Evolutionary conservation across 2,888 invertebrate species (phyloP).

Genomic region (Archips xylosteana): DNA sequence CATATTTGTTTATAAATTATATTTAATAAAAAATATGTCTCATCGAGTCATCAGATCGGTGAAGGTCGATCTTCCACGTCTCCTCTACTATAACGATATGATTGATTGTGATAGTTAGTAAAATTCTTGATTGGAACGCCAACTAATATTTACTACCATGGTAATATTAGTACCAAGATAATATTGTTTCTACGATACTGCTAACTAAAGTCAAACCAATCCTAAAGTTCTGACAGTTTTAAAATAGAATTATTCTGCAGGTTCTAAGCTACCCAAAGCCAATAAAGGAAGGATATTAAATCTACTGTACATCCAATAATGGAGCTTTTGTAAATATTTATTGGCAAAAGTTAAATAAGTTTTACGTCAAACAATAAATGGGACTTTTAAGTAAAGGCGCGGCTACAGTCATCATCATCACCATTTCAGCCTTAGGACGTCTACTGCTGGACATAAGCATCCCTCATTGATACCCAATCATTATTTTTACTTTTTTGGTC

Average conservation of each 20-base stretch:
- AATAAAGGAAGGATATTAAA: conserved; percentile 4
- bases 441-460: too few relatives aligned
- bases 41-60: too few relatives aligned
- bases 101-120: too few relatives aligned
- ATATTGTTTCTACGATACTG: neutral
- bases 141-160: neutral
- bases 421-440: too few relatives aligned
- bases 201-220: conserved; percentile 1
- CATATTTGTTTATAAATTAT: too few relatives aligned
- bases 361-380: neutral
- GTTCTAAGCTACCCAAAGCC: neutral
- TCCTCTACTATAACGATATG: too few relatives aligned
- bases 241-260: neutral
- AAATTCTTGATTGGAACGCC: neutral
- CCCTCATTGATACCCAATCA: too few relatives aligned
- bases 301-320: neutral
- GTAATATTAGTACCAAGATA: neutral
- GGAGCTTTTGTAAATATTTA: neutral
- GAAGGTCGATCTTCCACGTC: too few relatives aligned
- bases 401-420: neutral
- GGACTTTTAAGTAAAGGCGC: neutral
- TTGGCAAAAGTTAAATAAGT: conserved; percentile 1
- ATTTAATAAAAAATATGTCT: too few relatives aligned
- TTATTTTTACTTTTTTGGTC: too few relatives aligned
- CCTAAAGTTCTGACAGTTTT: neutral